Evolutionary conservation across 2,888 invertebrate species (phyloP).

Genomic region (Raillietiella orientalis): DNA sequence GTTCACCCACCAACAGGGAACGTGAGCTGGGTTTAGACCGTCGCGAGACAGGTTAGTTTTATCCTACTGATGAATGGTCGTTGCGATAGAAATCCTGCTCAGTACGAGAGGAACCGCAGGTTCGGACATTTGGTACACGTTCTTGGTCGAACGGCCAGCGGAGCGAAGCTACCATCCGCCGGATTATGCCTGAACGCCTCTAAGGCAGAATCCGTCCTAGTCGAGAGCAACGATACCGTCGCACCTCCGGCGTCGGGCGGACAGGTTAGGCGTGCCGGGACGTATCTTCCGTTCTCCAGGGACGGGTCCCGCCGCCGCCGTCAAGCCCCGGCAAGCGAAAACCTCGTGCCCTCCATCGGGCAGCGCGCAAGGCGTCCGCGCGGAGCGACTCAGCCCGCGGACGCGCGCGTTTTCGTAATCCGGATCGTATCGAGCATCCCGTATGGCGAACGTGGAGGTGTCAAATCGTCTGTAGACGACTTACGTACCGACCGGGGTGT

Average conservation of each 20-base stretch:
- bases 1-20: conserved; percentile 30
- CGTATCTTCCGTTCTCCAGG: no score
- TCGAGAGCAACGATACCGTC: conserved; percentile 12
- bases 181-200: conserved; percentile 22
- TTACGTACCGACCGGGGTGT: conserved; percentile 23
- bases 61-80: conserved; percentile 19
- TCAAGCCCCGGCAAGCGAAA: no score
- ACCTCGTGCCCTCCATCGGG: no score
- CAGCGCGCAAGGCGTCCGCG: no score
- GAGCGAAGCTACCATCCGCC: conserved; percentile 28
- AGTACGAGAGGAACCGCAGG: conserved; percentile 23
- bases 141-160: conserved; percentile 26
- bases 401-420: no score
- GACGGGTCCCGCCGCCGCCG: no score
- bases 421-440: no score
- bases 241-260: no score
- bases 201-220: conserved; percentile 27
- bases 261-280: no score
- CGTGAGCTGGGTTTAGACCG: conserved; percentile 30
- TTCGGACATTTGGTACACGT: conserved; percentile 25
- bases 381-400: no score
- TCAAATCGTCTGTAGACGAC: conserved; percentile 27
- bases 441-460: conserved; percentile 20
- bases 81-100: conserved; percentile 21
- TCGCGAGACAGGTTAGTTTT: conserved; percentile 28